A percentile compares a stretch with the other conserved stretches of the same genome.
Conservation (phyloP, 2,797 vertebrate genomes). For the Tokudaia tokunoshimensis region DNA sequence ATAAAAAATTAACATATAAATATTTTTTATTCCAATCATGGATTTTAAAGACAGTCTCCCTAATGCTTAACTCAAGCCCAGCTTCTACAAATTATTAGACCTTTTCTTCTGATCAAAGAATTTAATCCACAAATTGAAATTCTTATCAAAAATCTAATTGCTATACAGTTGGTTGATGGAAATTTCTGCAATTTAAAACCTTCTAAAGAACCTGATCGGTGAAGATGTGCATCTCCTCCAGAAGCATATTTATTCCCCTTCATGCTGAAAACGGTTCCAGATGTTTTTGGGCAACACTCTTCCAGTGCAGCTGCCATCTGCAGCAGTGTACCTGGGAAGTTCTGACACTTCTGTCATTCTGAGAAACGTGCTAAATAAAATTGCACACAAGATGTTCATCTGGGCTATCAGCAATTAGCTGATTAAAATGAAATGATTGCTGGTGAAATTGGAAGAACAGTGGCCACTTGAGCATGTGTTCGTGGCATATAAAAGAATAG, state of each 20-base stretch:
- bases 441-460: slow-evolving; percentile 38
- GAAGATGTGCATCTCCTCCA: slow-evolving; percentile 56
- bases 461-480: slow-evolving; percentile 50
- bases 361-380: slow-evolving; percentile 82
- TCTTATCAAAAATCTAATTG: slow-evolving; percentile 52
- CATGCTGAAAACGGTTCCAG: slow-evolving; percentile 80
- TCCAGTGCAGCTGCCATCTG: slow-evolving; percentile 76
- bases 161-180: background rate
- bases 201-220: slow-evolving; percentile 58
- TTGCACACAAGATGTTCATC: slow-evolving; percentile 71
- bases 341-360: slow-evolving; percentile 75
- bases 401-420: slow-evolving; percentile 65
- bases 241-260: slow-evolving; percentile 69
- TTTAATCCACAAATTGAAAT: slow-evolving; percentile 5
- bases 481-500: slow-evolving; percentile 15
- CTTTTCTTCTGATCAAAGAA: slow-evolving; percentile 35
- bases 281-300: slow-evolving; percentile 78
- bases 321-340: slow-evolving; percentile 76
- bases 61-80: background rate
- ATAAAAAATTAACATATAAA: background rate
- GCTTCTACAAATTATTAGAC: background rate
- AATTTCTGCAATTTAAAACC: slow-evolving; percentile 5
- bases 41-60: slow-evolving; percentile 6
- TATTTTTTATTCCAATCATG: slow-evolving; percentile 13
- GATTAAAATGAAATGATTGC: slow-evolving; percentile 59